A percentile compares a stretch with the other conserved stretches of the same genome.
Conservation (phyloP, 2,113 vertebrate genomes). For the Rhinoptilus africanus region DNA sequence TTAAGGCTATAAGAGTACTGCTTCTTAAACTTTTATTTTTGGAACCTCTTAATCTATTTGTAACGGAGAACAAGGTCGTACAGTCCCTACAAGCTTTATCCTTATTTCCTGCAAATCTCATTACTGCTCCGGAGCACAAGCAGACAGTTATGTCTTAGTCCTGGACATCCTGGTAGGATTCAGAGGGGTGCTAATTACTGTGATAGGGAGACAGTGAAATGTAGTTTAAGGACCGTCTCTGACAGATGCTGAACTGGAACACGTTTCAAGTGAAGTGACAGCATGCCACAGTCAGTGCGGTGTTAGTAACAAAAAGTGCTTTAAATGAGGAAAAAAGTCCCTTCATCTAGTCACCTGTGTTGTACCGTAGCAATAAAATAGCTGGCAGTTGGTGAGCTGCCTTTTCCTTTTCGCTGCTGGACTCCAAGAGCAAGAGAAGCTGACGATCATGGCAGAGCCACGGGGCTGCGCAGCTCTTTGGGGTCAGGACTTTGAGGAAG, state of each 20-base stretch:
- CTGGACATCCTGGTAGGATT: background rate
- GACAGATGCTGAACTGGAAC: background rate
- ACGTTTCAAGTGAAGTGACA: background rate
- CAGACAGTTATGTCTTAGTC: background rate
- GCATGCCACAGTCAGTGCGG: background rate
- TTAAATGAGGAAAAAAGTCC: background rate
- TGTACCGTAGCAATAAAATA: background rate
- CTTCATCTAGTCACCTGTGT: background rate
- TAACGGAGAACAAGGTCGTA: constrained; percentile 47
- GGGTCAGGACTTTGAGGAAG: background rate
- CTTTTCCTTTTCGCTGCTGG: background rate
- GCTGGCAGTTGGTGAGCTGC: background rate
- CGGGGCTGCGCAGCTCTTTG: background rate
- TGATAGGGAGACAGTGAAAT: background rate
- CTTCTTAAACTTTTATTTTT: constrained; percentile 64
- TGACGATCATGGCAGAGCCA: background rate
- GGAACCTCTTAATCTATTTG: constrained; percentile 53
- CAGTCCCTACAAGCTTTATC: constrained; percentile 38
- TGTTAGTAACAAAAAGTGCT: background rate
- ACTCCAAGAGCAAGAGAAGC: background rate
- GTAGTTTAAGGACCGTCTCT: background rate
- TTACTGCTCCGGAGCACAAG: constrained; percentile 14
- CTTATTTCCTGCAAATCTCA: constrained; percentile 57
- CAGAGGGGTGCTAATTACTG: background rate
- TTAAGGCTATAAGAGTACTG: background rate